Base-by-base conservation (phyloP, 1,140 invertebrate genomes). In the Aphelenchoides fujianensis region DNA sequence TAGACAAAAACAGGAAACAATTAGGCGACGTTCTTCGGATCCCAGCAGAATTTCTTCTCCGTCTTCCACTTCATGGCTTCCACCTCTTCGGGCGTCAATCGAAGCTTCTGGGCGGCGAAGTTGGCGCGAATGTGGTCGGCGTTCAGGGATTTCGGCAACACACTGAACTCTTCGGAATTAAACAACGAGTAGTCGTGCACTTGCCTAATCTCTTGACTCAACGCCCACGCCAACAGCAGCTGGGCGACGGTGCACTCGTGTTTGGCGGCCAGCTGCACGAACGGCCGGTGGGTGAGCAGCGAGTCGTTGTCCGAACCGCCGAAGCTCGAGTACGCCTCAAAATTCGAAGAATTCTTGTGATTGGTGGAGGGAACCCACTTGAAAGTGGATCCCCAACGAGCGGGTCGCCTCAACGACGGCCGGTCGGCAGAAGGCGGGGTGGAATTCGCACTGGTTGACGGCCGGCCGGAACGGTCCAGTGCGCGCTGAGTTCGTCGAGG, bases 401-500 rank as follows among this genome's bases (percentile, higher is more conserved):
- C 69, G 68, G 76, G 86, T 86, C 66, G 81, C 84, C n/a, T 83
- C 61, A 2, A 82, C 35, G 19, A 86, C 70, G n/a, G 82, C 68
- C 5, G n/a, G 54, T 69, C 85, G 84, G 28, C 79, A 71, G 12
- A 86, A 80, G 67, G 85, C 82, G 28, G 86, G 86, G 76, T 87
- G 86, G 74, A 81, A 83, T 72, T 87, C 86, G 5, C 73, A 3
- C 66, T 93, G 91, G 85, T 92, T 90, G 0, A 93, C 90, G 79
- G 89, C 88, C 35, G 92, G 92, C n/a, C 89, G 85, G 23, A 89
- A 87, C 73, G 85, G 83, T 81, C 86, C 87, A 71, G 88, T 85
- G n/a, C 82, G 73, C 3, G 90, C 78, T n/a, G 28, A 93, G 83
- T 71, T 92, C 88, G 74, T 88, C 81, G 0, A 94, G 80, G 86